Evolutionary conservation across 2,797 vertebrate species (phyloP), one percentile per base, ranked within the genome.

Genomic region (Ataeniobius toweri): DNA sequence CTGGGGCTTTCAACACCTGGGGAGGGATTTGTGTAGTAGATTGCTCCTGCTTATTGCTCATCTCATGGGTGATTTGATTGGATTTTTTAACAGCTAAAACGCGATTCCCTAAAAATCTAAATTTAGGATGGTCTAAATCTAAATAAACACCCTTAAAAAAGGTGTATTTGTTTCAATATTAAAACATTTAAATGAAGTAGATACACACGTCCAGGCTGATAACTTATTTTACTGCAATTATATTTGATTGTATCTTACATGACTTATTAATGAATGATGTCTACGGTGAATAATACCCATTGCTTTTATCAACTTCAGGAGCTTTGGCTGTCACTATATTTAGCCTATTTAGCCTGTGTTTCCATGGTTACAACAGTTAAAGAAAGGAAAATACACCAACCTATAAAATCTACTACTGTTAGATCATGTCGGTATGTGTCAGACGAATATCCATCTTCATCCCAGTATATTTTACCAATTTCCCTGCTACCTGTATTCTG

Each of bases 331-430:
- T 80, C 82, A 85, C 87, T 93, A 93, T 90, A 90, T 91, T 92
- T 93, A 91, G 88, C 86, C 76, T 90, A 86, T 89, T 92, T 84
- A 91, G 85, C 78, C 89, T 74, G 82, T 81, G 92, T 95, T 92
- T 92, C 92, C 92, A 94, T 94, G 92, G 89, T 75, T 90, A 94
- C 92, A 20, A 55, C 71, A 76, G 72, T 85, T 77, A 80, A 87
- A 86, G 83, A 78, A 78, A 50, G 69, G 59, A 61, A 77, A 84
- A 89, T 48, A 87, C 76, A 81, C 86, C 73, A 84, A 86, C 87
- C 76, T 83, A 90, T 80, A 86, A 76, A 79, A 89, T 86, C 78
- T 80, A 81, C 84, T 56, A 24, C 76, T 77, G 56, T 58, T 76
- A 85, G 73, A 84, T 71, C 77, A 82, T 63, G 82, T 85, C 77